Evolutionary conservation across 2,888 invertebrate genomes (phyloP), one percentile per base, ranked within the genome.

Genomic region (Melangyna quadrimaculata): DNA sequence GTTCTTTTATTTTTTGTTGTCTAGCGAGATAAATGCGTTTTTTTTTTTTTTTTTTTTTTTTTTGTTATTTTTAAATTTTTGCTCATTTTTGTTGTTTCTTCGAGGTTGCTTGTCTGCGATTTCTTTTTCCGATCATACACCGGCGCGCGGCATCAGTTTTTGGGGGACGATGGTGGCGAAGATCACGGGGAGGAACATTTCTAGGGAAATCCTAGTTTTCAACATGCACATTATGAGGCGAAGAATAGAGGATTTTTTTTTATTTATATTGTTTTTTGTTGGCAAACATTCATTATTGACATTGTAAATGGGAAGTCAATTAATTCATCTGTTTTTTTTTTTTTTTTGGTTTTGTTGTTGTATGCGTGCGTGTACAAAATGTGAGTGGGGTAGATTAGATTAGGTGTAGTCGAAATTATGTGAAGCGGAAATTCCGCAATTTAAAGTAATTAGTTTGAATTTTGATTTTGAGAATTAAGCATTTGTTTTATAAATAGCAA

Each of bases 151-250:
- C 12, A 9, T 3, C 5, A 5, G 3, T 3, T 4, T 14, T 1
- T 14, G 12, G 0, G 7, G 17, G 0, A 6, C 48, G 19, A 7
- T 24, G 22, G 45, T 9, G 48, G 48, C 1, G n/a, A n/a, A n/a
- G n/a, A 24, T 51, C 27, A 27, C 14, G 24, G 27, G 27, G 61
- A 27, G 27, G 51, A 78, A 72, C 65, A 69, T 7, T 74, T 83
- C 51, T 70, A 59, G 79, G 83, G 83, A 79, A 79, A 83, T 83
- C 83, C 65, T 74, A 79, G 74, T 70, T 83, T 74, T 63, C 57
- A 32, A 55, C 51, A 61, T 57, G 53, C 63, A 40, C 57, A 37
- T 35, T 45, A 45, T 45, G 14, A 3, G 14, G 43, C 43, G 17
- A 6, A 10, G 35, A 17, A 12, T 10, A 35, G 43, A n/a, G 17